These are phyloP conservation scores for Pipistrellus kuhlii DNA, from an alignment of 2,797 vertebrate genomes.

Conservation along the genomic window DNA sequence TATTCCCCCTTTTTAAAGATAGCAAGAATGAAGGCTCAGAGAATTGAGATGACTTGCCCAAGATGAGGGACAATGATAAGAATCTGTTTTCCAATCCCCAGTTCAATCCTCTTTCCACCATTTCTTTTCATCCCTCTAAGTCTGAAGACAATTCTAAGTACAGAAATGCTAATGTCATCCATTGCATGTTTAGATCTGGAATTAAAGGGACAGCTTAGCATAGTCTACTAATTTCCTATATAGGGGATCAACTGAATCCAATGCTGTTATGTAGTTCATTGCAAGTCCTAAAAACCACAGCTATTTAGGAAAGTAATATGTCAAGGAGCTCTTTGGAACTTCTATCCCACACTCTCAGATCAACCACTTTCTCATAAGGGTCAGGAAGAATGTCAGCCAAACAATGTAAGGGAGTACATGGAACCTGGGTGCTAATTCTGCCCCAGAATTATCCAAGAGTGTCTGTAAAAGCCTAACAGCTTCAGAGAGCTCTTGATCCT, in stretches of 20 bases:
- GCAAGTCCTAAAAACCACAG: not conserved
- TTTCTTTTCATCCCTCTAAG: not conserved
- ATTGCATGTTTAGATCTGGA: not conserved
- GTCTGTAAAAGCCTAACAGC: not conserved
- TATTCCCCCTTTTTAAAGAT: not conserved
- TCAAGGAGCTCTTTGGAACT: not conserved
- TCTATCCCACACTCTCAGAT: not conserved
- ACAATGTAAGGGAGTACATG: not conserved
- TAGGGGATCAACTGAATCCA: not conserved
- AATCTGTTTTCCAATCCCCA: not conserved
- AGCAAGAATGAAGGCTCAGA: not conserved
- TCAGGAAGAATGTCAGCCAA: not conserved
- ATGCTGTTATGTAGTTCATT: not conserved
- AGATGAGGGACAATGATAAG: not conserved
- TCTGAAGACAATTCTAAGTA: not conserved
- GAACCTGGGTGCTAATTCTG: not conserved
- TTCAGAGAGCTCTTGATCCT: not conserved
- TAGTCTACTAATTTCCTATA: not conserved
- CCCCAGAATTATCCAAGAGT: not conserved
- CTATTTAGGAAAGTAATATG: not conserved
- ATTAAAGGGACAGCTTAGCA: not conserved
- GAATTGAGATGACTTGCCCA: not conserved
- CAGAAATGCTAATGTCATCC: not conserved
- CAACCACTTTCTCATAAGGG: constrained; percentile 20
- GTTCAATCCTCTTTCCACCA: not conserved